Evolutionary conservation across 2,888 invertebrate species (phyloP), one percentile per base, ranked within the genome.

Genomic region (Amphipyra tragopoginis): DNA sequence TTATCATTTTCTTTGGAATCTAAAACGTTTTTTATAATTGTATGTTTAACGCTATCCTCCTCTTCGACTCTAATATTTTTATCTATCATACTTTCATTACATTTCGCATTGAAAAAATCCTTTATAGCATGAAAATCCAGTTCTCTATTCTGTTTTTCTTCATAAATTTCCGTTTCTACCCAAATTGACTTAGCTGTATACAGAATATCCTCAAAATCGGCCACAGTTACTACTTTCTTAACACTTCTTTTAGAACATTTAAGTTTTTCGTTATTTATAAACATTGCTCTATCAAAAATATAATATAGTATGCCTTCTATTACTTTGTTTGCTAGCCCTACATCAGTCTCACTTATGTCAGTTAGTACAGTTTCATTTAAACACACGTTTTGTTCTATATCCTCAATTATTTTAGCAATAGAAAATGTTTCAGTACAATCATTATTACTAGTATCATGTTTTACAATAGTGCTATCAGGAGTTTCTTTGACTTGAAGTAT

Each of bases 141-240:
- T 21, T 66, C 50, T 15, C 50, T 49, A 7, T n/a, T 50, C 1
- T 26, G 15, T 36, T 36, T 6, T 4, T 52, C 42, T 29, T 60
- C 54, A 26, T 29, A n/a, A n/a, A 53, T 47, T 10, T 69, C 59
- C 8, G 29, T 11, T 39, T 76, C 72, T 3, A 53, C 39, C 89
- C 90, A 92, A 14, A 87, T 56, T 42, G 79, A 65, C 7, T 77
- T 55, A 10, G 93, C 86, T 0, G 94, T 94, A 48, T 77, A 90
- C 15, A 94, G 58, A 58, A 94, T 91, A 75, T 94, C 94, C 81
- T 93, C 94, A 21, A 62, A 71, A 65, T 94, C 94, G 1, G 86
- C 93, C 1, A 94, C 85, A 9, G 93, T 94, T 0, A 93, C 65
- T 0, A 93, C 93, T 56, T 68, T 86, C 67, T 92, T 84, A 33